Conservation (phyloP, 2,888 invertebrate species). For the Nowickia ferox region DNA sequence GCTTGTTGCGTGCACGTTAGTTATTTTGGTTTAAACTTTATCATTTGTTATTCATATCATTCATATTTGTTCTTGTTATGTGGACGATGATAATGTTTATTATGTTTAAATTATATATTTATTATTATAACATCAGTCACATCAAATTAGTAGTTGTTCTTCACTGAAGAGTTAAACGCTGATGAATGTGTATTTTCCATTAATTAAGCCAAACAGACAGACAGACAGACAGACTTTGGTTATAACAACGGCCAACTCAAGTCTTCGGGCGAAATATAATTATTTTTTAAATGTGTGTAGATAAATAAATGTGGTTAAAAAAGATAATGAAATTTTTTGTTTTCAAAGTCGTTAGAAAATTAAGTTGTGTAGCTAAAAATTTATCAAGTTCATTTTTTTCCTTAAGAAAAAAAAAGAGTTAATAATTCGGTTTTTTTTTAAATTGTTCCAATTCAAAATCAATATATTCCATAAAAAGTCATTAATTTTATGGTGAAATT, state of each 20-base stretch:
- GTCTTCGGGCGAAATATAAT: slow-evolving; percentile 18
- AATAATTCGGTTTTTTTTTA: slow-evolving; percentile 7
- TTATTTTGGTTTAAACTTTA: slow-evolving; percentile 48
- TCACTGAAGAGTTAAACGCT: slow-evolving; percentile 57
- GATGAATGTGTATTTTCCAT: slow-evolving; percentile 59
- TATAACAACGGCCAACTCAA: background rate
- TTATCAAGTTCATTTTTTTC: slow-evolving; percentile 28
- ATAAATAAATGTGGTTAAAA: background rate
- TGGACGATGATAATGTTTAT: slow-evolving; percentile 56
- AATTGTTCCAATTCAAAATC: slow-evolving; percentile 22
- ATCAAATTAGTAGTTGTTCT: slow-evolving; percentile 61
- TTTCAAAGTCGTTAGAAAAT: slow-evolving; percentile 33
- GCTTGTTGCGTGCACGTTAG: slow-evolving; percentile 42
- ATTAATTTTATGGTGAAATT: slow-evolving; percentile 35
- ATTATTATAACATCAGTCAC: slow-evolving; percentile 68
- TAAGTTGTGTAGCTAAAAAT: slow-evolving; percentile 17
- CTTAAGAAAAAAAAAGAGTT: slow-evolving; percentile 30
- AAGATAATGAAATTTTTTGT: slow-evolving; percentile 5
- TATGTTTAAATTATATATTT: slow-evolving; percentile 53
- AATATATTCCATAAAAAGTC: slow-evolving; percentile 26
- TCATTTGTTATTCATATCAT: slow-evolving; percentile 43
- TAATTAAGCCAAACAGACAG: slow-evolving; percentile 49
- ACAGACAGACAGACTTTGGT: background rate
- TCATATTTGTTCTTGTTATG: slow-evolving; percentile 35
- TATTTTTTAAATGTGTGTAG: slow-evolving; percentile 10